Evolutionary conservation across 2,113 vertebrate genomes (phyloP).

Genomic region (Gymnocephalus cernua): DNA sequence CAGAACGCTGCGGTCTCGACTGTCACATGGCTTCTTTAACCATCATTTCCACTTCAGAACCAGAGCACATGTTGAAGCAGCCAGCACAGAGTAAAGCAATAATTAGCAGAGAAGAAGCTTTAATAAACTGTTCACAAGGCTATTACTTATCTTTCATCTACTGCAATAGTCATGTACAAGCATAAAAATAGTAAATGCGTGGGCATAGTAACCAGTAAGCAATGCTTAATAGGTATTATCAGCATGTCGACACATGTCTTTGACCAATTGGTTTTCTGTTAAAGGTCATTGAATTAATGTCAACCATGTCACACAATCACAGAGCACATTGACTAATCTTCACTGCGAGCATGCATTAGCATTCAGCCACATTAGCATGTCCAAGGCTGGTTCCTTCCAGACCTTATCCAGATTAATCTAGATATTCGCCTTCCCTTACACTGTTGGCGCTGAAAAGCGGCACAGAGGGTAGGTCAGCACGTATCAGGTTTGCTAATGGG

Average conservation of each 20-base stretch:
- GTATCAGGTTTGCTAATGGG: conserved; percentile 57
- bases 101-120: conserved; percentile 14
- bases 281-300: conserved; percentile 76
- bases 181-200: conserved; percentile 9
- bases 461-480: conserved; percentile 25
- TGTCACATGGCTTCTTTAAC: conserved; percentile 40
- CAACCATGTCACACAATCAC: conserved; percentile 54
- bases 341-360: conserved; percentile 53
- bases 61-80: conserved; percentile 33
- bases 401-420: conserved; percentile 48
- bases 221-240: conserved; percentile 30
- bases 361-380: conserved; percentile 64
- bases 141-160: conserved; percentile 32
- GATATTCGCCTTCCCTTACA: conserved; percentile 60
- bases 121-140: conserved; percentile 1
- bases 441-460: conserved; percentile 42
- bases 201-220: conserved; percentile 1
- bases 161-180: background rate
- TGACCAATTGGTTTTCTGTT: conserved; percentile 55
- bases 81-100: conserved; percentile 1
- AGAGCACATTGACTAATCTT: conserved; percentile 65
- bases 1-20: conserved; percentile 32
- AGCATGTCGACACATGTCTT: conserved; percentile 49
- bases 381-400: conserved; percentile 18
- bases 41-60: conserved; percentile 37